Evolutionary conservation across 2,888 invertebrate species (phyloP), one percentile per base, ranked within the genome.

Genomic region (Papilio elwesi): DNA sequence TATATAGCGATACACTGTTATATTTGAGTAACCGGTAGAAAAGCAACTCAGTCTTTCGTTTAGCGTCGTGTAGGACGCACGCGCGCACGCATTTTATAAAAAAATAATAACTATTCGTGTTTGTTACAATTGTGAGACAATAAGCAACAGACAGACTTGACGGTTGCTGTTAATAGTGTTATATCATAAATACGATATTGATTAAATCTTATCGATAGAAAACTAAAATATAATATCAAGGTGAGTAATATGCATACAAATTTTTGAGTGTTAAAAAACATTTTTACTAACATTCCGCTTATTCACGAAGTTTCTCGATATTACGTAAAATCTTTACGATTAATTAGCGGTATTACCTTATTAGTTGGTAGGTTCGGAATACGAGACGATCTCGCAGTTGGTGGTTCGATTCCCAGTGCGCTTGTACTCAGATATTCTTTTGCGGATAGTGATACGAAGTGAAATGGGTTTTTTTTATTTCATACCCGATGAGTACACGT

Each of bases 191-290:
- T 15, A 62, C 38, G 1, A 43, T 43, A 43, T 43, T 43, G n/a
- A 62, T 62, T 43, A 10, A n/a, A 62, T 10, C 11, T 10, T 38
- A 62, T 43, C 43, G 13, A n/a, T 10, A 43, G 38, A 62, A 43
- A 52, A 69, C 16, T 52, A 16, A 13, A 6, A 52, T 16, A 70
- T 13, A 6, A 52, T 16, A 70, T n/a, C 12, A 72, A 68, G 48
- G 65, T 74, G 64, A 66, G 48, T 57, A 64, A 74, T 26, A 80
- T 49, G 26, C 49, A 47, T 55, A 67, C 12, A 51, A 13, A 1
- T 15, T 8, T 15, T 52, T 52, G 5, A 15, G 6, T 55, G 15
- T 47, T 47, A 8, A 55, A 12, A 38, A 8, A 68, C 26, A 26
- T n/a, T 47, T 52, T 36, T 47, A 47, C 47, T 47, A 47, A 47